Conservation (phyloP, 2,888 invertebrate genomes). For the Perizoma affinitatum region DNA sequence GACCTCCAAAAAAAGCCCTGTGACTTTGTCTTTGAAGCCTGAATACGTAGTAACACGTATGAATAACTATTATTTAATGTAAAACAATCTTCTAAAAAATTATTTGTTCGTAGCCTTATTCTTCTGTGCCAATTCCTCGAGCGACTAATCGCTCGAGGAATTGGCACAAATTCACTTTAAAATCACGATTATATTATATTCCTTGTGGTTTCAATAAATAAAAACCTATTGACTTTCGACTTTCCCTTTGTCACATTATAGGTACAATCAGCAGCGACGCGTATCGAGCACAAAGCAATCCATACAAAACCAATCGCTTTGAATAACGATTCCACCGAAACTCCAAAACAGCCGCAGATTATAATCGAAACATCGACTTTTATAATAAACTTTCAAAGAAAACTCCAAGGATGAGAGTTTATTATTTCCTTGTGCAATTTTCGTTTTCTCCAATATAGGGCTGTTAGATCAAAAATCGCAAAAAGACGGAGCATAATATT, state of each 20-base stretch:
- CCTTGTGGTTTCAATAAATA: too few species aligned
- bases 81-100: too few species aligned
- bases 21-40: too few species aligned
- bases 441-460: constrained; percentile 14
- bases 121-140: too few species aligned
- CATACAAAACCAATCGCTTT: constrained; percentile 35
- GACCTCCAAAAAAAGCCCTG: too few species aligned
- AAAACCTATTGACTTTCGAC: too few species aligned
- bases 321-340: constrained; percentile 33
- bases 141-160: too few species aligned
- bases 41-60: too few species aligned
- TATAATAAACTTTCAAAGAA: constrained; percentile 39
- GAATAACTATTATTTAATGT: too few species aligned
- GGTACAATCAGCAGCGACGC: constrained; percentile 14
- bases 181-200: too few species aligned
- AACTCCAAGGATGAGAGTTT: constrained; percentile 46
- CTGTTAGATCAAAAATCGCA: not conserved
- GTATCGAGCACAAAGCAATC: constrained; percentile 20
- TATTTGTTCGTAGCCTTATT: too few species aligned
- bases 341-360: constrained; percentile 10
- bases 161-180: too few species aligned
- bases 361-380: not conserved
- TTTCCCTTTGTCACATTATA: constrained; percentile 7
- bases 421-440: constrained; percentile 48
- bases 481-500: not conserved